phyloP scores from a whole-genome alignment of 2,113 vertebrate species.

The Lepus americanus region DNA sequence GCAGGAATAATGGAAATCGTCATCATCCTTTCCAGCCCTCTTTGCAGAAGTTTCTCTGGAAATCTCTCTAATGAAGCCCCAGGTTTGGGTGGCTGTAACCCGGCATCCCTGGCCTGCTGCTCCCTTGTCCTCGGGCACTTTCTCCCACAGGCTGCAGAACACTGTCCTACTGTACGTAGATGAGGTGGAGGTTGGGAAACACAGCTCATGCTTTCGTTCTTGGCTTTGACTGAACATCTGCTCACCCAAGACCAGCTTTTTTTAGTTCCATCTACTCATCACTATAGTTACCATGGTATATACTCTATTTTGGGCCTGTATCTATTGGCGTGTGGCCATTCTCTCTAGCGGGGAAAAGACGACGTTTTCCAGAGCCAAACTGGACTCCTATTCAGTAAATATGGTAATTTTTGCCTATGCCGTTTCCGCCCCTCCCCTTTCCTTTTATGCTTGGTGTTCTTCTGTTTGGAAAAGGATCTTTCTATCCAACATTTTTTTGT shows the following conservation, averaged over 20 bases:
- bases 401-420: slow-evolving; percentile 83
- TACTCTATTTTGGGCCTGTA: slow-evolving; percentile 82
- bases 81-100: background rate
- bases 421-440: slow-evolving; percentile 76
- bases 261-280: slow-evolving; percentile 80
- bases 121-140: background rate
- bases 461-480: slow-evolving; percentile 76
- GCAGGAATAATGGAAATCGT: too few species aligned
- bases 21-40: background rate
- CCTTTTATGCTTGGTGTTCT: slow-evolving; percentile 82
- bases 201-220: slow-evolving; percentile 80
- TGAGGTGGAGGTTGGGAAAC: slow-evolving; percentile 76
- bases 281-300: slow-evolving; percentile 83
- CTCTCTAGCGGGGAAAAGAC: slow-evolving; percentile 68
- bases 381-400: slow-evolving; percentile 82
- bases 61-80: background rate
- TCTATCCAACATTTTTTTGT: slow-evolving; percentile 81
- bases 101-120: background rate
- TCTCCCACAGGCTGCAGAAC: slow-evolving; percentile 73
- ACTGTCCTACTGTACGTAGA: slow-evolving; percentile 77
- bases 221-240: slow-evolving; percentile 84
- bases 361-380: slow-evolving; percentile 82
- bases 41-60: background rate
- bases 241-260: slow-evolving; percentile 78
- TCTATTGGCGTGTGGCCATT: slow-evolving; percentile 84